phyloP scores from a whole-genome alignment of 2,888 invertebrate species.

The Argyresthia albistria region DNA sequence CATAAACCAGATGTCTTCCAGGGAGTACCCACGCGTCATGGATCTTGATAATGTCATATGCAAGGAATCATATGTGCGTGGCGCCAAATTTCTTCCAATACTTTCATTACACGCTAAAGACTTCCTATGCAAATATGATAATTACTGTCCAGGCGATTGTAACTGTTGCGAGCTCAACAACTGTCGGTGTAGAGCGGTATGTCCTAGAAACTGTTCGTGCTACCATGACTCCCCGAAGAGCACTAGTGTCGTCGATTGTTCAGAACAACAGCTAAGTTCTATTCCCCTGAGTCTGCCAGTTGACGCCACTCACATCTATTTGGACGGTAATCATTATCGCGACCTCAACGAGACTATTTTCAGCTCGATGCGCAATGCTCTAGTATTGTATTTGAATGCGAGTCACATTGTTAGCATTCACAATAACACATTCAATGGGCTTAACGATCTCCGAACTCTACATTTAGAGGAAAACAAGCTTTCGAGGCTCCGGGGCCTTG shows the following conservation, averaged over 20 bases:
- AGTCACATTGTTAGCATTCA: slow-evolving; percentile 86
- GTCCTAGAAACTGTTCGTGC: slow-evolving; percentile 93
- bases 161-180: slow-evolving; percentile 96
- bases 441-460: slow-evolving; percentile 81
- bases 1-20: slow-evolving; percentile 85
- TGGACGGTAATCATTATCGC: slow-evolving; percentile 91
- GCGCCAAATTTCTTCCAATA: slow-evolving; percentile 83
- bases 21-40: slow-evolving; percentile 89
- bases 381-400: slow-evolving; percentile 86
- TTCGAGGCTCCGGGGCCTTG: slow-evolving; percentile 82
- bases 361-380: slow-evolving; percentile 53
- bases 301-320: slow-evolving; percentile 92
- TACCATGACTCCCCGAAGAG: slow-evolving; percentile 95
- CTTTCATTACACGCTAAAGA: slow-evolving; percentile 83
- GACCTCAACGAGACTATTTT: slow-evolving; percentile 75
- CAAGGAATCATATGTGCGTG: slow-evolving; percentile 86
- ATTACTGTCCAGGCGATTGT: slow-evolving; percentile 92
- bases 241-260: slow-evolving; percentile 93
- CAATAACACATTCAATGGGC: slow-evolving; percentile 88
- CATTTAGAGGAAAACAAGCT: slow-evolving; percentile 91
- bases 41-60: slow-evolving; percentile 92
- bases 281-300: slow-evolving; percentile 89
- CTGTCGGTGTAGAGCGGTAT: slow-evolving; percentile 95
- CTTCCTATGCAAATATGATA: slow-evolving; percentile 91
- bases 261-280: slow-evolving; percentile 80